Evolutionary conservation across 2,797 vertebrate genomes (phyloP).

Genomic region (Clarias laeviceps): DNA sequence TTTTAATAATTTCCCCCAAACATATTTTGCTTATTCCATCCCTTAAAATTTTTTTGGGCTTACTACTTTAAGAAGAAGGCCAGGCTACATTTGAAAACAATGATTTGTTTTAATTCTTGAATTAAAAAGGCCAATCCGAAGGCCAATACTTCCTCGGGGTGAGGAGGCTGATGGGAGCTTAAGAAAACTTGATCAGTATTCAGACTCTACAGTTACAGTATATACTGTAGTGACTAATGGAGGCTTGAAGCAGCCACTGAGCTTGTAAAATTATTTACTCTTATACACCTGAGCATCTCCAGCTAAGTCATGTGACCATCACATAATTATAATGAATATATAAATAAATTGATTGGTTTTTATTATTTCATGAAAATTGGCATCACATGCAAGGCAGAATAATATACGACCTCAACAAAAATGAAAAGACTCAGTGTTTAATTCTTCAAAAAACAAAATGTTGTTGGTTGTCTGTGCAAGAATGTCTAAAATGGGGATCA

Average conservation of each 20-base stretch:
- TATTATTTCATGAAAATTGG: neutral
- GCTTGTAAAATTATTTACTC: constrained; percentile 3
- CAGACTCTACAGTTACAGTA: constrained; percentile 21
- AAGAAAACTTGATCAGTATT: constrained; percentile 24
- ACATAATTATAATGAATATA: neutral
- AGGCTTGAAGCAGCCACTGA: constrained; percentile 17
- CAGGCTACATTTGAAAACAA: constrained; percentile 67
- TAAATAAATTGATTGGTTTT: neutral
- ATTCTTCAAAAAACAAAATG: neutral
- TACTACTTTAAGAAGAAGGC: constrained; percentile 58
- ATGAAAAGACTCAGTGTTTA: neutral
- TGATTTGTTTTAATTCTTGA: constrained; percentile 67
- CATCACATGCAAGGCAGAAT: neutral
- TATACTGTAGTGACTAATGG: constrained; percentile 24
- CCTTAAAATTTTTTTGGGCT: constrained; percentile 29
- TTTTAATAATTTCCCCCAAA: constrained; percentile 44
- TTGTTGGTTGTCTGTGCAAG: neutral
- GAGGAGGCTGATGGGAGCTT: constrained; percentile 53
- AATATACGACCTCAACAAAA: neutral
- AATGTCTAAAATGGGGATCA: neutral
- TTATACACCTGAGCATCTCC: neutral
- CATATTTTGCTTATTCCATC: constrained; percentile 29
- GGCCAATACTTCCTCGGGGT: constrained; percentile 63
- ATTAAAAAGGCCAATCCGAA: constrained; percentile 68
- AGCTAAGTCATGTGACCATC: neutral